Conservation (phyloP, 2,797 vertebrate genomes). For the Cossypha dichroa region DNA sequence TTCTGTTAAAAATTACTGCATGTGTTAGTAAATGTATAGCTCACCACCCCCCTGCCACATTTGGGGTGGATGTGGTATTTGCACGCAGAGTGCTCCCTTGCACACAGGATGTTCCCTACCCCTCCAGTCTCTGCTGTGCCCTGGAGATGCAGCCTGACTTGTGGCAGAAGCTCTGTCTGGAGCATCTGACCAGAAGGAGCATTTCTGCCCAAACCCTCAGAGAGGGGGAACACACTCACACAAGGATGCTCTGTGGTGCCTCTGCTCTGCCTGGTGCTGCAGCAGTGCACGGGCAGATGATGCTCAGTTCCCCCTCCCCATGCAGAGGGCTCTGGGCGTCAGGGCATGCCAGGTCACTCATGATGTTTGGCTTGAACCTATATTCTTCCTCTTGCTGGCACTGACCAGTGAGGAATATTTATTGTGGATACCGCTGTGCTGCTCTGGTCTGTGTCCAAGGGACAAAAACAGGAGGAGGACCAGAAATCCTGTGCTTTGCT, state of each 20-base stretch:
- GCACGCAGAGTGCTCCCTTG: neutral
- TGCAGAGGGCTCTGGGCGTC: neutral
- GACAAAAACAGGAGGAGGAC: conserved; percentile 6
- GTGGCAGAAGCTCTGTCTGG: neutral
- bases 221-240: fast-evolving
- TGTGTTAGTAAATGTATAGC: neutral
- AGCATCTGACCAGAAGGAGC: neutral
- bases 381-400: neutral
- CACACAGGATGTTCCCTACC: neutral
- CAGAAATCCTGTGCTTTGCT: conserved; percentile 54
- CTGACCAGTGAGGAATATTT: neutral
- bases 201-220: neutral
- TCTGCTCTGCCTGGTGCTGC: neutral
- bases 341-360: neutral
- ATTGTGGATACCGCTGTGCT: neutral
- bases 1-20: neutral
- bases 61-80: neutral
- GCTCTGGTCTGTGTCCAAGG: conserved; percentile 3
- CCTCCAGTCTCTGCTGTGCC: neutral
- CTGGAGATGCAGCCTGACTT: neutral
- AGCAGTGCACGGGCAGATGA: fast-evolving
- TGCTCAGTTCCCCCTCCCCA: fast-evolving
- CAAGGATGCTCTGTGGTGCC: neutral
- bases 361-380: neutral
- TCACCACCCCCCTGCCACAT: neutral